Evolutionary conservation across 1,140 invertebrate species (phyloP).

Genomic region (Drosophila asahinai): DNA sequence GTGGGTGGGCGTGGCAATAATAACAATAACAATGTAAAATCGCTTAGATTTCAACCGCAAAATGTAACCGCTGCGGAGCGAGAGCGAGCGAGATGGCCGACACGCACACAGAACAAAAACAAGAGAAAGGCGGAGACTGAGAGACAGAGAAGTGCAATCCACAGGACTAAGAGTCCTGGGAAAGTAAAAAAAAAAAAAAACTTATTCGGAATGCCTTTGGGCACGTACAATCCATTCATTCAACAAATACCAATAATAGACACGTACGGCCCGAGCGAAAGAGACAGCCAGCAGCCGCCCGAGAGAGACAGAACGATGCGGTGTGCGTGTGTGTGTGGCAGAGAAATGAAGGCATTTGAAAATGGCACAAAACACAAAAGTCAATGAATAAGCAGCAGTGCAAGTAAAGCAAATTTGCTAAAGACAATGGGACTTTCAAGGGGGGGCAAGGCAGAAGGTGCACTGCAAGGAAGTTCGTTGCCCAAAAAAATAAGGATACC

Average conservation of each 20-base stretch:
- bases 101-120: constrained; percentile 25
- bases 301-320: constrained; percentile 3
- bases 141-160: constrained; percentile 44
- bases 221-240: constrained; percentile 83
- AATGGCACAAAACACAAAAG: constrained; percentile 75
- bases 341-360: constrained; percentile 70
- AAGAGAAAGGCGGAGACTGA: constrained; percentile 68
- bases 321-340: constrained; percentile 12
- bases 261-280: constrained; percentile 60
- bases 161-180: constrained; percentile 10
- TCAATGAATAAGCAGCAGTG: constrained; percentile 75
- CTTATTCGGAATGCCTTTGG: constrained; percentile 77
- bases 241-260: constrained; percentile 84
- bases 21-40: constrained; percentile 84
- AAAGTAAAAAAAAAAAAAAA: constrained; percentile 46
- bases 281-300: constrained; percentile 8
- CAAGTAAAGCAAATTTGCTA: constrained; percentile 81
- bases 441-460: not conserved
- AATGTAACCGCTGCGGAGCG: constrained; percentile 47
- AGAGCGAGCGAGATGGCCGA: not conserved
- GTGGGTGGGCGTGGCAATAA: constrained; percentile 54
- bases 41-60: constrained; percentile 81
- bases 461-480: not conserved
- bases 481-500: not conserved
- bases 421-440: constrained; percentile 77